These are phyloP conservation scores for Gastrophysa polygoni DNA, from an alignment of 2,888 invertebrate genomes.

Conservation along the genomic window DNA sequence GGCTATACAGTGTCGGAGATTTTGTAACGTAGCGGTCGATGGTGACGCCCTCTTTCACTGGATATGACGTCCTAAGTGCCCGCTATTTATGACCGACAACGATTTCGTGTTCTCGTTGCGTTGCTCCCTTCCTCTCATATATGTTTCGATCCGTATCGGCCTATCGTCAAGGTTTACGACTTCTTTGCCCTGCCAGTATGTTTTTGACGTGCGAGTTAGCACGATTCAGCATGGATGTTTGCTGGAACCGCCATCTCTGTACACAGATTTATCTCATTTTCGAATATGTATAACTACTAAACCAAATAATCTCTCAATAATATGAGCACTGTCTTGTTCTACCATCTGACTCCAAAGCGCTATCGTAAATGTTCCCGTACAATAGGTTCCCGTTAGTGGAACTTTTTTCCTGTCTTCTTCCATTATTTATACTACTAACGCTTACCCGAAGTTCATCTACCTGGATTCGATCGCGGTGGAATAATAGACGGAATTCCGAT, in stretches of 20 bases:
- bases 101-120: conserved; percentile 51
- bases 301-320: too few species aligned
- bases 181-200: background rate
- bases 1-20: background rate
- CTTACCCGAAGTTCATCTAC: too few species aligned
- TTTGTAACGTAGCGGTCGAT: background rate
- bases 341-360: too few species aligned
- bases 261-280: too few species aligned
- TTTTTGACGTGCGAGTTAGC: background rate
- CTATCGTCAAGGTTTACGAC: background rate
- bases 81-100: conserved; percentile 51
- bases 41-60: conserved; percentile 49
- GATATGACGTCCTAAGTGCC: conserved; percentile 53
- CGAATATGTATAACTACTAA: too few species aligned
- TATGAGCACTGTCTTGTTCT: too few species aligned
- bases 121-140: conserved; percentile 37
- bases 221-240: background rate
- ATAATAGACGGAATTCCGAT: too few species aligned
- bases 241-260: background rate
- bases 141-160: background rate
- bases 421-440: too few species aligned
- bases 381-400: too few species aligned
- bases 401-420: too few species aligned
- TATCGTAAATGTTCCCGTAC: too few species aligned
- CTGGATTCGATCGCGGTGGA: too few species aligned